Conservation (phyloP, 2,888 invertebrate species). For the Macrophya alboannulata region DNA sequence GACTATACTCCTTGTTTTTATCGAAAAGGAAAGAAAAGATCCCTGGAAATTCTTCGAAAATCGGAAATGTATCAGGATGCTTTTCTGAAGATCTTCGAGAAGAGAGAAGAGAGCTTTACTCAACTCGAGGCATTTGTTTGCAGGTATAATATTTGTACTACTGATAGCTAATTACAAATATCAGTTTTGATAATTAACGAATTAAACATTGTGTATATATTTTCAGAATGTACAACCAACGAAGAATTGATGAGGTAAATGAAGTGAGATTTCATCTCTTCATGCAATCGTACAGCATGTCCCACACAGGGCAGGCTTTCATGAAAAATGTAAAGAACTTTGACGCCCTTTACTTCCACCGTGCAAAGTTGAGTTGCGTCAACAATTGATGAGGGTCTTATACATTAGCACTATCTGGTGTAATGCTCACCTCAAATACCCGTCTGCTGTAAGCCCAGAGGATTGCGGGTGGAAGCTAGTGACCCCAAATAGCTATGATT, state of each 20-base stretch:
- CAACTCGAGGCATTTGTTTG: conserved; percentile 42
- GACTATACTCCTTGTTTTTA: conserved; percentile 57
- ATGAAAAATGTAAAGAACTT: conserved; percentile 46
- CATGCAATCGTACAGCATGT: conserved; percentile 45
- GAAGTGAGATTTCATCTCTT: conserved; percentile 50
- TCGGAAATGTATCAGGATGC: conserved; percentile 56
- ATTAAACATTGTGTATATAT: not conserved
- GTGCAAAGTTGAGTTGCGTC: conserved; percentile 37
- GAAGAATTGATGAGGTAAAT: conserved; percentile 48
- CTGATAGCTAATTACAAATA: not conserved
- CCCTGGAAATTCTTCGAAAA: conserved; percentile 29
- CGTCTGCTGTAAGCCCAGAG: not conserved
- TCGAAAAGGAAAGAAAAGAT: conserved; percentile 52
- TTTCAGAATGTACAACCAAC: not conserved
- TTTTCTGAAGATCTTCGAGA: conserved; percentile 31
- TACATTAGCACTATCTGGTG: conserved; percentile 48
- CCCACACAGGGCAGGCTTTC: conserved; percentile 46
- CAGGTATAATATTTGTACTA: conserved; percentile 20
- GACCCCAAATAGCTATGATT: not conserved
- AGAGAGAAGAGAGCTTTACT: conserved; percentile 7
- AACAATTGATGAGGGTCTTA: conserved; percentile 32
- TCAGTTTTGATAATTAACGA: not conserved
- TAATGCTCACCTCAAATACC: conserved; percentile 43
- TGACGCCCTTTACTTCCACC: conserved; percentile 52
- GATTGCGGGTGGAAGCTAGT: conserved; percentile 28